A percentile compares a stretch with the other conserved stretches of the same genome.
These are phyloP conservation scores for Bagarius yarrelli DNA, from an alignment of 2,113 vertebrate species.

Conservation along the genomic window DNA sequence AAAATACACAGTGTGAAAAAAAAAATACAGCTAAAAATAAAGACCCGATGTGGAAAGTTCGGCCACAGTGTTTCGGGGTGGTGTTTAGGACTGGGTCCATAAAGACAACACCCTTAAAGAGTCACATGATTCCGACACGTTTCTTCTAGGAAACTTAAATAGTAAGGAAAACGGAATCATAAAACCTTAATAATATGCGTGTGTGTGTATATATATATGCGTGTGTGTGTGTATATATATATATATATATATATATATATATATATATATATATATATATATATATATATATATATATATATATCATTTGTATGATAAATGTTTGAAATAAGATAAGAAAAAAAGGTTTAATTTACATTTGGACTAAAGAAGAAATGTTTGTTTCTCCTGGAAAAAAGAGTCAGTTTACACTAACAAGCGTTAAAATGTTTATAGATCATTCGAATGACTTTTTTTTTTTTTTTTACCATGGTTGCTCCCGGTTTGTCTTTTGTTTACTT, in stretches of 20 bases:
- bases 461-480: background rate
- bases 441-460: background rate
- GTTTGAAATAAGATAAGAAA: too few species aligned
- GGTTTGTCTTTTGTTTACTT: background rate
- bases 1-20: background rate
- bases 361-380: background rate
- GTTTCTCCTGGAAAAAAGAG: background rate
- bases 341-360: background rate
- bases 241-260: too few species aligned
- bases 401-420: background rate
- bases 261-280: too few species aligned
- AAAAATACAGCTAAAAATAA: background rate
- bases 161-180: background rate
- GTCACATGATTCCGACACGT: background rate
- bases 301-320: too few species aligned
- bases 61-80: background rate
- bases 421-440: too few species aligned
- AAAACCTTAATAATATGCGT: background rate
- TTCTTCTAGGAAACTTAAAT: background rate
- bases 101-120: constrained; percentile 15
- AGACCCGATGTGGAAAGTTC: background rate
- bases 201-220: background rate
- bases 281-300: too few species aligned
- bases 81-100: constrained; percentile 7
- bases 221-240: background rate